These are phyloP conservation scores for Linepithema humile DNA, from an alignment of 1,140 invertebrate species.

Conservation along the genomic window DNA sequence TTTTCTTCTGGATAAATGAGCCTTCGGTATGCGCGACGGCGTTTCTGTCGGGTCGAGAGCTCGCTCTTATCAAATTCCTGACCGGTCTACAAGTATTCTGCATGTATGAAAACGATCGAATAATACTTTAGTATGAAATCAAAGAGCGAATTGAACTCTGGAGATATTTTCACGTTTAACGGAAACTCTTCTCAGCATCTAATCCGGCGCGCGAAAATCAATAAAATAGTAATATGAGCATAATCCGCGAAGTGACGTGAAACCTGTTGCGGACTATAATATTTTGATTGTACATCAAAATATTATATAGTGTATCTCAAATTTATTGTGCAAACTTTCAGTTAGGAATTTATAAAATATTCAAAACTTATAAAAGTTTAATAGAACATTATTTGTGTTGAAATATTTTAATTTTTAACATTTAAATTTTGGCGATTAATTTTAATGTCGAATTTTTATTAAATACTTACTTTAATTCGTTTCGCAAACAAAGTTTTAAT, in stretches of 20 bases:
- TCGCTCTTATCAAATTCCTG: constrained; percentile 65
- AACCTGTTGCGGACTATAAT: constrained; percentile 41
- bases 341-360: not conserved
- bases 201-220: constrained; percentile 22
- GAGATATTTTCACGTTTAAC: not conserved
- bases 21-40: constrained; percentile 48
- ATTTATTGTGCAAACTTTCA: not conserved
- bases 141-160: not conserved
- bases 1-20: constrained; percentile 67
- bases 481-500: not conserved
- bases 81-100: not conserved
- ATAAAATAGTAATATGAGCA: constrained; percentile 43
- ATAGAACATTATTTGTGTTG: not conserved
- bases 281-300: constrained; percentile 39
- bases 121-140: constrained; percentile 7
- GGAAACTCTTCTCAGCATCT: not conserved
- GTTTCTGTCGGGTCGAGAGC: constrained; percentile 24
- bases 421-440: not conserved
- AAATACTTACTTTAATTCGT: not conserved
- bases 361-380: not conserved
- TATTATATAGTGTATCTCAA: not conserved
- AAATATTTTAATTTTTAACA: not conserved
- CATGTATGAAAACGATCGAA: not conserved
- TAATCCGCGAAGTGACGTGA: constrained; percentile 38
- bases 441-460: not conserved